Conservation (phyloP, 2,888 invertebrate genomes). For the Himalopsyche anomala region DNA sequence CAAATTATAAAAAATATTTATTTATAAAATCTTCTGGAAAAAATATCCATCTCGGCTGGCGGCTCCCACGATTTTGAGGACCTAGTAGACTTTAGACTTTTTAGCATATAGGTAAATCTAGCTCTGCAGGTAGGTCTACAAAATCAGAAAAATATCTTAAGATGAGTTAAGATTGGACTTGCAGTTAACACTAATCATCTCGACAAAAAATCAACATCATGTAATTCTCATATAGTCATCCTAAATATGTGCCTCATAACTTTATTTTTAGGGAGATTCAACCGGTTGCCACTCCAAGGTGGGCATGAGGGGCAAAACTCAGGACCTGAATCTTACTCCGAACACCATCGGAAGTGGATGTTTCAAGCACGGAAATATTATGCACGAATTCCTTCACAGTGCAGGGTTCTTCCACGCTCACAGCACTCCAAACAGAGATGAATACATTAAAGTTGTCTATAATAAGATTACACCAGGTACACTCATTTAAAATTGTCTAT, state of each 20-base stretch:
- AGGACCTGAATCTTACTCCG: slow-evolving; percentile 32
- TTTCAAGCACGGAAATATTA: slow-evolving; percentile 80
- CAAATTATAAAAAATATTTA: too few relatives aligned
- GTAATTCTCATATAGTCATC: too few relatives aligned
- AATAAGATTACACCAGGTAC: slow-evolving; percentile 81
- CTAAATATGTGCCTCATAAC: not conserved
- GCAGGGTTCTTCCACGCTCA: slow-evolving; percentile 91
- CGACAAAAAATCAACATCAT: too few relatives aligned
- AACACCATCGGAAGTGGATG: slow-evolving; percentile 70
- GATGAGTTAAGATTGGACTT: too few relatives aligned
- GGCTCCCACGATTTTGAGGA: too few relatives aligned
- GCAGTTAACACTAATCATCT: too few relatives aligned
- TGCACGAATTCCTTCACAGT: slow-evolving; percentile 88
- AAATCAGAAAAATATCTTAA: too few relatives aligned
- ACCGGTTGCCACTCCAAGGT: slow-evolving; percentile 76
- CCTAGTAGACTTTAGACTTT: too few relatives aligned
- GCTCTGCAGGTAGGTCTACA: too few relatives aligned
- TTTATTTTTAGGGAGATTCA: slow-evolving; percentile 70
- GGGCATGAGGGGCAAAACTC: slow-evolving; percentile 71
- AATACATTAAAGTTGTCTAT: slow-evolving; percentile 74
- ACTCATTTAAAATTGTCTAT: not conserved
- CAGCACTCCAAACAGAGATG: slow-evolving; percentile 87
- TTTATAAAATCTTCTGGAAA: too few relatives aligned
- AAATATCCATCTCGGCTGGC: too few relatives aligned
- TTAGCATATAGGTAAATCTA: too few relatives aligned